These are phyloP conservation scores for Lutjanus campechanus DNA, from an alignment of 2,797 vertebrate species.

Conservation along the genomic window DNA sequence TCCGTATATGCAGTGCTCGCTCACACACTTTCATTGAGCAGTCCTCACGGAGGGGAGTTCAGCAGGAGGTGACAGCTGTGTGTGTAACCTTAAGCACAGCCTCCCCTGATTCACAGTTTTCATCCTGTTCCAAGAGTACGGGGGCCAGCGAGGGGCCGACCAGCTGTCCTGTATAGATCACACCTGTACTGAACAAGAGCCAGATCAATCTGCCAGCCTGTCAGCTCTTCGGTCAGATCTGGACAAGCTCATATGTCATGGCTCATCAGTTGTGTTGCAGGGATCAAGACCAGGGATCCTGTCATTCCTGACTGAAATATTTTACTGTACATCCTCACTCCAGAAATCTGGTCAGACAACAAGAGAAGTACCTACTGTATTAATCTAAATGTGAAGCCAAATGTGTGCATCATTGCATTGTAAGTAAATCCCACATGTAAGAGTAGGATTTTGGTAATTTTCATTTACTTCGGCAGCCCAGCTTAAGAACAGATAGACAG, in stretches of 20 bases:
- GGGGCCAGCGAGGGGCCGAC: background rate
- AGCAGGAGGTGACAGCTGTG: conserved; percentile 76
- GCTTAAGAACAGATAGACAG: background rate
- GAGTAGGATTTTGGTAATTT: background rate
- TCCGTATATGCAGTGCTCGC: conserved; percentile 14
- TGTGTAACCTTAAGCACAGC: conserved; percentile 67
- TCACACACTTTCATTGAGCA: conserved; percentile 56
- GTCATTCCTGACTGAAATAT: background rate
- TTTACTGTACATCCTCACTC: background rate
- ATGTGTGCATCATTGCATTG: background rate
- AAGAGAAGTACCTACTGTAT: background rate
- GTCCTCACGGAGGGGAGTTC: conserved; percentile 36
- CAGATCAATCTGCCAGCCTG: conserved; percentile 55
- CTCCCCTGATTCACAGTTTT: conserved; percentile 51
- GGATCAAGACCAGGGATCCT: background rate
- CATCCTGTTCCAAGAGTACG: conserved; percentile 46
- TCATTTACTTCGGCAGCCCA: background rate
- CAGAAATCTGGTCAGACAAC: background rate
- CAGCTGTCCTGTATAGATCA: conserved; percentile 68
- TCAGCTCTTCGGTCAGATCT: conserved; percentile 38
- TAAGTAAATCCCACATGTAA: background rate
- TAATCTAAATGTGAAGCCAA: background rate
- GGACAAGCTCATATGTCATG: conserved; percentile 40
- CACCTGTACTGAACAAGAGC: conserved; percentile 68
- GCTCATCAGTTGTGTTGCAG: background rate